phyloP scores from a whole-genome alignment of 2,113 vertebrate species.

The Leptobrachium leishanense region DNA sequence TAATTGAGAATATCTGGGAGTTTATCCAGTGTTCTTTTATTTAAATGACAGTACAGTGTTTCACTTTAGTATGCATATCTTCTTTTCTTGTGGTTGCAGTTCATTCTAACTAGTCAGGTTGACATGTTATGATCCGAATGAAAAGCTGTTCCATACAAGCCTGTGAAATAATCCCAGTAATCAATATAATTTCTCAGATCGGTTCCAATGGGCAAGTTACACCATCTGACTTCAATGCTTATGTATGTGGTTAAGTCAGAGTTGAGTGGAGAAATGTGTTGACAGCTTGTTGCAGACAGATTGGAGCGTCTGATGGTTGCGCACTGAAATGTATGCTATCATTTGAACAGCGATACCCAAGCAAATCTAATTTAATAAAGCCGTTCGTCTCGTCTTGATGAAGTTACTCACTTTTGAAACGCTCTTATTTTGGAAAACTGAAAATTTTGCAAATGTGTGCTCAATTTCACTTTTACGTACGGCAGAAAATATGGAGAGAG shows the following conservation, averaged over 20 bases:
- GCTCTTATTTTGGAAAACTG: neutral
- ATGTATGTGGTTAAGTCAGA: constrained; percentile 22
- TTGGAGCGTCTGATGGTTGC: constrained; percentile 23
- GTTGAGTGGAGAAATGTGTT: neutral
- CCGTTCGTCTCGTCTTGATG: neutral
- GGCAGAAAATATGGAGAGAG: constrained; percentile 50
- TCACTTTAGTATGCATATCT: neutral
- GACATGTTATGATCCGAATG: constrained; percentile 17
- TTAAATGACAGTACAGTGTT: neutral
- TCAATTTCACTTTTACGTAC: constrained; percentile 32
- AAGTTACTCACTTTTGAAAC: neutral
- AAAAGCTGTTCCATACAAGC: constrained; percentile 15
- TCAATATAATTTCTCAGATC: neutral
- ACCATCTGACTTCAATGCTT: constrained; percentile 20
- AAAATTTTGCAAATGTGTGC: neutral
- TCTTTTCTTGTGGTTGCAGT: constrained; percentile 29
- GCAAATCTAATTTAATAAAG: constrained; percentile 31
- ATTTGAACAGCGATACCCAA: constrained; percentile 19
- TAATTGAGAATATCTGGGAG: constrained; percentile 30
- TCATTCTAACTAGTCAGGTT: constrained; percentile 11
- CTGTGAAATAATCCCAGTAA: neutral
- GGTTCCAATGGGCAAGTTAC: constrained; percentile 29
- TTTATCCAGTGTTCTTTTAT: constrained; percentile 18
- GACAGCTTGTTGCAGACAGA: constrained; percentile 39
- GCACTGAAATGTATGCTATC: constrained; percentile 21